These are phyloP conservation scores for Fundulus diaphanus DNA, from an alignment of 2,797 vertebrate species.

Conservation along the genomic window DNA sequence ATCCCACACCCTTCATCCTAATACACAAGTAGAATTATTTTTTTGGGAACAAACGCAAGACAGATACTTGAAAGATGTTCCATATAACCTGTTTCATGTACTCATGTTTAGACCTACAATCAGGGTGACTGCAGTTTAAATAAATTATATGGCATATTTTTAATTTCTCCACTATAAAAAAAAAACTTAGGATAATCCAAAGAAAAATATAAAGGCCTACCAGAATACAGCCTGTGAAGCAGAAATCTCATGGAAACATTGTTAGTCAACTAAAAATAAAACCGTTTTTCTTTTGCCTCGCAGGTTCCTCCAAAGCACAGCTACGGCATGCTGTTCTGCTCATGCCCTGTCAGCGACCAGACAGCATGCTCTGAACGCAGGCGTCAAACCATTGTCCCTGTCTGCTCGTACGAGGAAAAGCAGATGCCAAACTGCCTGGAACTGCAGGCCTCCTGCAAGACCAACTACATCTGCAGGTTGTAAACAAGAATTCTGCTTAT, in stretches of 20 bases:
- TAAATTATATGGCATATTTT: too few relatives aligned
- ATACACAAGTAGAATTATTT: too few relatives aligned
- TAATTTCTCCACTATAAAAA: too few relatives aligned
- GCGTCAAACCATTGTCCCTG: constrained; percentile 96
- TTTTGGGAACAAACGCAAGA: too few relatives aligned
- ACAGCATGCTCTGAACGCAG: constrained; percentile 92
- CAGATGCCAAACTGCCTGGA: constrained; percentile 95
- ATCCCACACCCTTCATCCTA: too few relatives aligned
- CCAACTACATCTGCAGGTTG: constrained; percentile 99
- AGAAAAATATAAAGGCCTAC: too few relatives aligned
- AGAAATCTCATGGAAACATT: not conserved
- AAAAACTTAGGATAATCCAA: too few relatives aligned
- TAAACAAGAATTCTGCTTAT: constrained; percentile 8
- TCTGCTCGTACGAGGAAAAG: constrained; percentile 95
- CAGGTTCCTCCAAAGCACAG: constrained; percentile 93
- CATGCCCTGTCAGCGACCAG: constrained; percentile 87
- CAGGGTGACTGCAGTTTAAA: too few relatives aligned
- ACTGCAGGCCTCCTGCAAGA: constrained; percentile 92
- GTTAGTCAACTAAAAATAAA: not conserved
- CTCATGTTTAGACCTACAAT: too few relatives aligned
- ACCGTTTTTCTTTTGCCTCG: not conserved
- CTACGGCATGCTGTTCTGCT: constrained; percentile 98
- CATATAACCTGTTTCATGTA: too few relatives aligned
- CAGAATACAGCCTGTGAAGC: not conserved
- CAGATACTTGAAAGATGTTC: too few relatives aligned